phyloP scores from a whole-genome alignment of 92 coral and sea anemone genomes.

The Pocillopora meandrina region DNA sequence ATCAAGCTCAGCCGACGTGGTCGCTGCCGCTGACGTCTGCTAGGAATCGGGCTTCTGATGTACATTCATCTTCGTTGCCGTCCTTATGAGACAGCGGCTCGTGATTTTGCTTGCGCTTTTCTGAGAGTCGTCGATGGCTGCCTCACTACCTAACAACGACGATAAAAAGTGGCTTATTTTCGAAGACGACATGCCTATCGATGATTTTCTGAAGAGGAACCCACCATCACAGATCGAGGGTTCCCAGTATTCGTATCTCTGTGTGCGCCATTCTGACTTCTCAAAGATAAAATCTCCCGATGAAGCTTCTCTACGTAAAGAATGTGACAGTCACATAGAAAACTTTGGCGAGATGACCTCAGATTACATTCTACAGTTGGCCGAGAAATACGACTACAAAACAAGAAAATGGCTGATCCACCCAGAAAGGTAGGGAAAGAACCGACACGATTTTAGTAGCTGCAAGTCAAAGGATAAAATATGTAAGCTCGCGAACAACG shows the following conservation, averaged over 20 bases:
- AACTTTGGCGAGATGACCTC: not conserved
- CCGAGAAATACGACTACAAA: conserved; percentile 23
- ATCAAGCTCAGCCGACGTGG: no score
- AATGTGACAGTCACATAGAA: not conserved
- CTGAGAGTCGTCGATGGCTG: not conserved
- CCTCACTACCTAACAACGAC: not conserved
- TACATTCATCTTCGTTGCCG: no score
- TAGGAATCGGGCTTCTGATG: no score
- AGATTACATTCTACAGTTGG: conserved; percentile 13
- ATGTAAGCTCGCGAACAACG: no score
- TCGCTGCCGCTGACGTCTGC: no score
- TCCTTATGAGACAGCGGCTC: no score
- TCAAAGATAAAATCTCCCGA: not conserved
- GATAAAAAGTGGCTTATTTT: conserved; percentile 2
- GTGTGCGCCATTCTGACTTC: not conserved
- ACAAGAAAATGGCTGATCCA: conserved; percentile 47
- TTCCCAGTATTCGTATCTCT: not conserved
- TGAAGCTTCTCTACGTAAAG: not conserved
- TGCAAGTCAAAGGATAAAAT: no score
- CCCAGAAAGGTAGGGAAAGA: conserved; percentile 22
- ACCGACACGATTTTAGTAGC: no score
- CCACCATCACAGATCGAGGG: not conserved
- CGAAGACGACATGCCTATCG: not conserved
- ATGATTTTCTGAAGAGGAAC: conserved; percentile 4
- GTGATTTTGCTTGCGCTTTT: not conserved